Evolutionary conservation across 2,113 vertebrate species (phyloP).

Genomic region (Nicator chloris): DNA sequence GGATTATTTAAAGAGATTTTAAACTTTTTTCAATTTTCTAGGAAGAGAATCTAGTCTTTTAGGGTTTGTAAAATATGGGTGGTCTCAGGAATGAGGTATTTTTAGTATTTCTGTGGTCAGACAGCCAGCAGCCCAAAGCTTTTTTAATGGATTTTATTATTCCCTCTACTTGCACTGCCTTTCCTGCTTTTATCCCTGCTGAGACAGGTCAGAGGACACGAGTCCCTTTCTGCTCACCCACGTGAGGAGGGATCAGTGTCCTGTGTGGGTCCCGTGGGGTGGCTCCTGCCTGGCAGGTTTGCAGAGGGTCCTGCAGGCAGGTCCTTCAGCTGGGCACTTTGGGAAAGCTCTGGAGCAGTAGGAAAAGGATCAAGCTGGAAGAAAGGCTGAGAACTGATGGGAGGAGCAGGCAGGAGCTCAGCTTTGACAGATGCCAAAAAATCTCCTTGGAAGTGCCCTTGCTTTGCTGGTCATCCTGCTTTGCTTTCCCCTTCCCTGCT

Average conservation of each 20-base stretch:
- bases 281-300: neutral
- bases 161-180: neutral
- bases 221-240: neutral
- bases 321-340: neutral
- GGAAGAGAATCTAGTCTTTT: neutral
- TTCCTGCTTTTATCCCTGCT: neutral
- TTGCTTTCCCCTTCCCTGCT: neutral
- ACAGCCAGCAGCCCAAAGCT: neutral
- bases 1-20: too few species aligned
- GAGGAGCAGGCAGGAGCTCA: neutral
- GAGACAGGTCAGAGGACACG: neutral
- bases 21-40: conserved; percentile 14
- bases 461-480: neutral
- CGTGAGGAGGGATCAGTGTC: fast-evolving
- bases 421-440: neutral
- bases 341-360: neutral
- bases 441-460: neutral
- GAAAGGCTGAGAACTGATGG: neutral
- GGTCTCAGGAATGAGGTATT: neutral
- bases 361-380: neutral
- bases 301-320: neutral
- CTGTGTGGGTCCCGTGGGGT: neutral
- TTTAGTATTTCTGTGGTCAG: neutral
- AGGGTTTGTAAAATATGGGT: neutral
- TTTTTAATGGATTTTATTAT: neutral